phyloP scores from a whole-genome alignment of 2,888 invertebrate genomes.

The Meteorus colon region DNA sequence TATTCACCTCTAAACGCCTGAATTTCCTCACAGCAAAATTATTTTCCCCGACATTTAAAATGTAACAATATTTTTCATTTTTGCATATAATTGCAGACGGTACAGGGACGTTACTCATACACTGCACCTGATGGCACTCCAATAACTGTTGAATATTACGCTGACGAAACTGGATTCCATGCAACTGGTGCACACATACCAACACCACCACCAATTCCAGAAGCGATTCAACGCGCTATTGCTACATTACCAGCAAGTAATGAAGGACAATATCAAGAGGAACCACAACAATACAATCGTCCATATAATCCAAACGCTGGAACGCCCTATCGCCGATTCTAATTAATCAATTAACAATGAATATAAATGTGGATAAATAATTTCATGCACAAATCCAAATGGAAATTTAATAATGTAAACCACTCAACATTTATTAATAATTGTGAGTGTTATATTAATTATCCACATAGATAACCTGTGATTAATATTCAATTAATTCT shows the following conservation, averaged over 20 bases:
- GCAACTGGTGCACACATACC: conserved; percentile 86
- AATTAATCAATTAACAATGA: conserved; percentile 18
- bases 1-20: no score
- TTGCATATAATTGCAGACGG: conserved; percentile 75
- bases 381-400: background rate
- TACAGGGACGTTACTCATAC: conserved; percentile 85
- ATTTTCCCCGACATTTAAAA: no score
- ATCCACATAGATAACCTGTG: conserved; percentile 49
- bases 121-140: conserved; percentile 84
- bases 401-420: background rate
- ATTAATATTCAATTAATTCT: conserved; percentile 43
- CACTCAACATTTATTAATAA: background rate
- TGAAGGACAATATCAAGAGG: conserved; percentile 64
- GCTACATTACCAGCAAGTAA: conserved; percentile 73
- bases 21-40: no score
- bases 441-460: conserved; percentile 21
- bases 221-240: conserved; percentile 80
- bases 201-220: conserved; percentile 85
- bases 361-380: conserved; percentile 31
- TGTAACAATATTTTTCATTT: background rate
- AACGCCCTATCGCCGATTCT: conserved; percentile 52
- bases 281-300: conserved; percentile 57
- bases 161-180: conserved; percentile 87
- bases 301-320: conserved; percentile 57
- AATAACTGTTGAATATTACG: conserved; percentile 81